Base-by-base conservation (phyloP, 2,888 invertebrate genomes). In the Drosophila demipolita region DNA sequence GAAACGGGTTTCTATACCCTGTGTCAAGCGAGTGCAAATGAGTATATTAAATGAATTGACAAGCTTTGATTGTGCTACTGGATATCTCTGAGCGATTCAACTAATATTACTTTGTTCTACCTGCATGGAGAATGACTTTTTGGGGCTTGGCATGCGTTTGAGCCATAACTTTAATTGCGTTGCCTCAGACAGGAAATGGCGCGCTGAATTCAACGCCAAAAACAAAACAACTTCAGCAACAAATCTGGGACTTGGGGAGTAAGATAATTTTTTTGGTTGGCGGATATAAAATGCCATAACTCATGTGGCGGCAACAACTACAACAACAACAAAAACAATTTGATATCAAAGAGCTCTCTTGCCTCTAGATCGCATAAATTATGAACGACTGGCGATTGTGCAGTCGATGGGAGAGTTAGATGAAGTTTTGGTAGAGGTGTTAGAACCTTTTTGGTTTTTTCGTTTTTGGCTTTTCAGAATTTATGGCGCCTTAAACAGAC, bases 401-500 rank as follows among this genome's bases (percentile, higher is more conserved):
- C 75, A 78, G 85, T 49, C 59, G 50, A 52, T 49, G 45, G 38
- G 32, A 60, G 42, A 70, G 69, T 48, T 57, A 35, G 35, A 35
- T 54, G 48, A 40, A 69, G 59, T 65, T 58, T 66, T 64, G 26
- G 70, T 58, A 26, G 60, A 83, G 87, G 90, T 87, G 87, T 89
- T 87, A 87, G 87, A 87, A 87, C 89, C 82, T 89, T 90, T 90
- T 76, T 58, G 58, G 58, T 54, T 45, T 58, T 69, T 67, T 58
- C 9, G 50, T 6, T 40, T 70, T 69, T 57, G 59, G 57, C 54
- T 69, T 67, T 78, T 45, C 62, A 73, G 78, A 88, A 87, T 87
- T 87, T 87, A 90, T 90, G 87, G 88, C 75, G 83, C 78, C 69
- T 78, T 87, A 80, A 88, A 73, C 71, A 80, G 78, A 90, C 87